Evolutionary conservation across 2,888 invertebrate species (phyloP).

Genomic region (Dicyrtoma fusca): DNA sequence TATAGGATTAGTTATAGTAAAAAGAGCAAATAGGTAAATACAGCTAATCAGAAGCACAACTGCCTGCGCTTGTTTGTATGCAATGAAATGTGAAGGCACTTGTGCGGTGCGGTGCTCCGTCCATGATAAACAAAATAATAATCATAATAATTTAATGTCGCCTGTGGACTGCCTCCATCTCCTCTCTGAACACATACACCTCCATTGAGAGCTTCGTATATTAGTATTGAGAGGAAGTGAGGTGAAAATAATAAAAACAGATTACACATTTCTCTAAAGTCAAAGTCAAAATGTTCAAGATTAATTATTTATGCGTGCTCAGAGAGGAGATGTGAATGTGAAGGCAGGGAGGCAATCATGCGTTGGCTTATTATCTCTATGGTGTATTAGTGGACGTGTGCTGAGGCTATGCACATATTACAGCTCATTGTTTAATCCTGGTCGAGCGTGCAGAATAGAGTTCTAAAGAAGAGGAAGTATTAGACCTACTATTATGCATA

Average conservation of each 20-base stretch:
- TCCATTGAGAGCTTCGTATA: not conserved
- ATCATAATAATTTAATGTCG: constrained; percentile 13
- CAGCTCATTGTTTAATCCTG: constrained; percentile 21
- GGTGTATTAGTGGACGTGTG: too few species aligned
- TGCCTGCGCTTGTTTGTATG: too few species aligned
- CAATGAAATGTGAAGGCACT: too few species aligned
- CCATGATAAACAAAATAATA: not conserved
- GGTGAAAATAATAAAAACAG: constrained; percentile 18
- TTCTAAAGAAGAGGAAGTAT: too few species aligned
- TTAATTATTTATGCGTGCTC: constrained; percentile 27
- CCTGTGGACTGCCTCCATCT: constrained; percentile 4
- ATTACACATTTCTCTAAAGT: constrained; percentile 20
- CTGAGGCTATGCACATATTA: not conserved
- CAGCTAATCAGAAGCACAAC: too few species aligned
- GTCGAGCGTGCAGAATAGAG: not conserved
- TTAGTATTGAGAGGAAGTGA: constrained; percentile 10
- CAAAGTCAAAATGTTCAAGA: not conserved
- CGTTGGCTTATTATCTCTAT: not conserved
- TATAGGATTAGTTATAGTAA: too few species aligned
- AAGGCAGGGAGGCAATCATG: constrained; percentile 30
- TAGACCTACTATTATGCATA: too few species aligned
- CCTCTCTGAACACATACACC: not conserved
- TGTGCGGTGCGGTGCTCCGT: too few species aligned
- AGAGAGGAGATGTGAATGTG: constrained; percentile 10
- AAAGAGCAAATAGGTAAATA: too few species aligned